These are phyloP conservation scores for Protobothrops mucrosquamatus DNA, from an alignment of 2,113 vertebrate genomes.

Conservation along the genomic window DNA sequence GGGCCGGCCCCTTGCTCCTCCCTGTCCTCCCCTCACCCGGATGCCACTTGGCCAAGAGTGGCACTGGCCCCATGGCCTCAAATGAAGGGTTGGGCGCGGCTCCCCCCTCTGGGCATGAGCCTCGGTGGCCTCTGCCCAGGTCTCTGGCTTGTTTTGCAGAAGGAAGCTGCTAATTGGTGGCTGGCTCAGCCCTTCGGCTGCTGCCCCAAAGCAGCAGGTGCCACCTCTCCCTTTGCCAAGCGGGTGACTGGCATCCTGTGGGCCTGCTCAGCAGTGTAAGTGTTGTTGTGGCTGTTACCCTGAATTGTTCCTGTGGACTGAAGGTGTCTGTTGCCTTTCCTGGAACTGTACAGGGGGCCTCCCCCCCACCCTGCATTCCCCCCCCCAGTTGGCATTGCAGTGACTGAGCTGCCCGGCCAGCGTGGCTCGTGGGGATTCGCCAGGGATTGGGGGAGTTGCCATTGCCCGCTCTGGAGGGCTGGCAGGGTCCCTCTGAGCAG, in stretches of 20 bases:
- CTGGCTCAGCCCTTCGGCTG: neutral
- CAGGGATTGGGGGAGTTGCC: neutral
- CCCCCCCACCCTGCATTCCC: too few species aligned
- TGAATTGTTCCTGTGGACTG: neutral
- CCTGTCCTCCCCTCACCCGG: neutral
- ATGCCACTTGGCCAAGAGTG: neutral
- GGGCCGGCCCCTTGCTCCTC: neutral
- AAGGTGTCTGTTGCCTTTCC: neutral
- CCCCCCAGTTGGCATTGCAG: neutral
- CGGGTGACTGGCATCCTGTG: too few species aligned
- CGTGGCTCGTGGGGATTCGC: too few species aligned
- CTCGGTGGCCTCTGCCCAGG: neutral
- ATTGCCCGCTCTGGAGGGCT: neutral
- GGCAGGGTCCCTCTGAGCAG: too few species aligned
- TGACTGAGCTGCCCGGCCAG: neutral
- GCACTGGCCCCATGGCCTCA: neutral
- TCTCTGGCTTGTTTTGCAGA: neutral
- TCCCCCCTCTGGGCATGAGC: too few species aligned
- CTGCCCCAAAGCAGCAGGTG: neutral
- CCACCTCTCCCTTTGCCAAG: neutral
- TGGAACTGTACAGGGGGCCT: neutral
- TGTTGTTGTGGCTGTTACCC: neutral
- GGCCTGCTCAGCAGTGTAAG: neutral
- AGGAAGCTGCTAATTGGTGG: neutral
- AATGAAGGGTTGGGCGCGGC: neutral